A percentile compares a stretch with the other conserved stretches of the same genome.
Conservation (phyloP, 2,113 vertebrate genomes). For the Puffinus mauretanicus region DNA sequence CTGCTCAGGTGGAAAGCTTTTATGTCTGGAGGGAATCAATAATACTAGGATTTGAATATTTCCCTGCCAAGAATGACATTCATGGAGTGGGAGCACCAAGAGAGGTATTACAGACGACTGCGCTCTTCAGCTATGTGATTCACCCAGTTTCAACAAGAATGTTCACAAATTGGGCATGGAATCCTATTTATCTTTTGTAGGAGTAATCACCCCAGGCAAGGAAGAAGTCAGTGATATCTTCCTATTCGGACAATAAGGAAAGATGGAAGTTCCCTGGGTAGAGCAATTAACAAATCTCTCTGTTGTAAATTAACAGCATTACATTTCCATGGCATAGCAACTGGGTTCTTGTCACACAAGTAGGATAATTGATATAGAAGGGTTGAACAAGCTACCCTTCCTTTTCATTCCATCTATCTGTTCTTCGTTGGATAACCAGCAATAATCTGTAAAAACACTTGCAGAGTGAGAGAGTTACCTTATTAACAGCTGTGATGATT, state of each 20-base stretch:
- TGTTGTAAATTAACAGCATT: not conserved
- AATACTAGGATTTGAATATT: not conserved
- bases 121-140: not conserved
- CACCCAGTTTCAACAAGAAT: not conserved
- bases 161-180: not conserved
- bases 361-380: not conserved
- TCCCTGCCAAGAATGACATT: not conserved
- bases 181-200: not conserved
- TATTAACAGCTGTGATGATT: conserved; percentile 75
- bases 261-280: not conserved
- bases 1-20: not conserved
- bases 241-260: not conserved
- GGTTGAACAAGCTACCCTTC: not conserved
- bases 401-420: not conserved
- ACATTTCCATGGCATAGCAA: not conserved
- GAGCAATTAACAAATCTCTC: not conserved
- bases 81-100: not conserved
- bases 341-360: not conserved
- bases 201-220: not conserved
- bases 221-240: not conserved
- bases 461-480: conserved; percentile 60
- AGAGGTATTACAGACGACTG: not conserved
- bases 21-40: not conserved
- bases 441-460: not conserved
- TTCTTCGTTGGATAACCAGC: not conserved